A percentile compares a stretch with the other conserved stretches of the same genome.
phyloP scores from a whole-genome alignment of 2,888 invertebrate species.

The Acleris literana region DNA sequence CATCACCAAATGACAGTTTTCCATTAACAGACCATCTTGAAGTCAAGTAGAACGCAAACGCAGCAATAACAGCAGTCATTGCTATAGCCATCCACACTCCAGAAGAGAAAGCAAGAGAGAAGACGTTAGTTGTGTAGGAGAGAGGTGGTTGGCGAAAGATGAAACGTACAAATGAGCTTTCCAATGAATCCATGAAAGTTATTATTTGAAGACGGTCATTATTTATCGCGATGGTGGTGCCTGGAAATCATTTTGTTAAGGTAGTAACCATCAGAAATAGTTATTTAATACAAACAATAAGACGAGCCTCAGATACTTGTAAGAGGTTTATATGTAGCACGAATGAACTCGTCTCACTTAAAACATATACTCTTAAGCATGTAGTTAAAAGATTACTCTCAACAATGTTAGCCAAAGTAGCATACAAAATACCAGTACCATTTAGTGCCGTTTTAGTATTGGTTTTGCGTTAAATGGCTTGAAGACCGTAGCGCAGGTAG shows the following conservation, averaged over 20 bases:
- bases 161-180: constrained; percentile 75
- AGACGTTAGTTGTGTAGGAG: constrained; percentile 86
- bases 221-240: constrained; percentile 59
- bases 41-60: constrained; percentile 61
- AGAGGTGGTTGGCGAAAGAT: constrained; percentile 87
- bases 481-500: too few relatives aligned
- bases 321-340: too few relatives aligned
- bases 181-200: constrained; percentile 74
- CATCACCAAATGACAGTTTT: constrained; percentile 67
- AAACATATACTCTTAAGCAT: too few relatives aligned
- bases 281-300: too few relatives aligned
- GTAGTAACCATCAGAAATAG: too few relatives aligned
- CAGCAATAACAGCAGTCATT: constrained; percentile 63
- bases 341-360: too few relatives aligned
- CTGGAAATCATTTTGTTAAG: constrained; percentile 44
- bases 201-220: constrained; percentile 60
- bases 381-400: too few relatives aligned
- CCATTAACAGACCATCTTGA: constrained; percentile 56
- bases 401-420: too few relatives aligned
- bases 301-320: too few relatives aligned
- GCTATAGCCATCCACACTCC: constrained; percentile 84
- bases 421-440: too few relatives aligned
- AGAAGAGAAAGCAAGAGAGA: constrained; percentile 84
- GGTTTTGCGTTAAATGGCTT: too few relatives aligned
- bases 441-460: too few relatives aligned